Base-by-base conservation (phyloP, 2,113 vertebrate genomes). In the Todiramphus chloris region DNA sequence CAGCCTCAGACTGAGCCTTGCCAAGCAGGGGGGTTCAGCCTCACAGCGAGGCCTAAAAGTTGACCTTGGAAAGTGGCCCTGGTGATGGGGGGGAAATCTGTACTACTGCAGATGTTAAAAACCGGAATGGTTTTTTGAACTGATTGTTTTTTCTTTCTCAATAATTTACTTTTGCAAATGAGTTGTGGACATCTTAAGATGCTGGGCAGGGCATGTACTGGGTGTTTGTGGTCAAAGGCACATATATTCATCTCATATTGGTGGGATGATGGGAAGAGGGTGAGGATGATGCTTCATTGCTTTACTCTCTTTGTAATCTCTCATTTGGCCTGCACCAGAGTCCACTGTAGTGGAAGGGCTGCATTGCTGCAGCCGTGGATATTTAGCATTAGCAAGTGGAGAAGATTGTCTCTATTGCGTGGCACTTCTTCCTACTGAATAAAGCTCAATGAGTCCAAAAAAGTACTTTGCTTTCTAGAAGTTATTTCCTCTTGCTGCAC, bases 281-380 rank as follows among this genome's bases (percentile, higher is more conserved):
- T 39, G 17, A 31, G 19, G 15, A 31, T 0, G 0, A 55, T 48
- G 27, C 11, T 6, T 69, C 9, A 27, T 37, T 79, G 30, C 33
- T 93, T 81, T 74, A 13, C 1, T 43, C 7, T n/a, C 3, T 69
- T 59, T 44, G 10, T 20, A 62, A 74, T 23, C 56, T 23, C 20
- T 87, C 41, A 15, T 4, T 43, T 77, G 74, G 20, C 27, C 55
- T 28, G 15, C 72, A 19, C 30, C 48, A 48, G 31, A 62, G 64
- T 37, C 27, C 11, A 5, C 18, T 44, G 5, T 7, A 17, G 10
- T 14, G 14, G 41, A 93, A 48, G 1, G 4, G 20, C 10, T 43
- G 31, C 24, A 23, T 18, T 56, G 20, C 13, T 70, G 37, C 10
- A 58, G 56, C 37, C 13, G 17, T 17, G 51, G 16, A 3, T 56